Percentiles rank a stretch among this genome's conserved stretches.
Conservation (phyloP, 2,113 vertebrate species). For the Sminthopsis crassicaudata region DNA sequence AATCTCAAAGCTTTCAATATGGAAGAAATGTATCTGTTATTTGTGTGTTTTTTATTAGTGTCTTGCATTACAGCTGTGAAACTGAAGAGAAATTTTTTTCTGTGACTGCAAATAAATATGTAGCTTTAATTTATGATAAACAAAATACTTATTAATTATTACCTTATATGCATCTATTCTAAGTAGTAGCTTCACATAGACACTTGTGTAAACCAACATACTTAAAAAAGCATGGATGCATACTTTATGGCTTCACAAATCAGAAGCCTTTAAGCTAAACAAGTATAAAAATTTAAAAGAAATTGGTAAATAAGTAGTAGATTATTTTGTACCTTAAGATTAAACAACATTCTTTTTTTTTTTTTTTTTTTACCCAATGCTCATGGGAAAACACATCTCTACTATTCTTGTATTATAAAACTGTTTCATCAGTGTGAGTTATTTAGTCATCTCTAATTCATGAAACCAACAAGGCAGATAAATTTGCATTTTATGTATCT, state of each 20-base stretch:
- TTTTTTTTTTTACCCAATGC: constrained; percentile 63
- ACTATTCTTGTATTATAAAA: constrained; percentile 70
- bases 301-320: constrained; percentile 71
- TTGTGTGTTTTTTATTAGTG: constrained; percentile 78
- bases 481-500: constrained; percentile 66
- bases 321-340: constrained; percentile 64
- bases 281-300: constrained; percentile 64
- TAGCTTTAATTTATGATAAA: constrained; percentile 73
- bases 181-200: constrained; percentile 48
- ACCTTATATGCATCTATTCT: constrained; percentile 59
- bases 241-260: constrained; percentile 76
- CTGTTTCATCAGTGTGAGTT: constrained; percentile 75
- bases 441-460: constrained; percentile 63
- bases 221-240: constrained; percentile 62
- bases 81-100: constrained; percentile 58
- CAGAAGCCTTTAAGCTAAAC: constrained; percentile 57
- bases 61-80: constrained; percentile 72
- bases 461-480: constrained; percentile 73
- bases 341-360: constrained; percentile 53
- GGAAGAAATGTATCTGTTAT: constrained; percentile 77
- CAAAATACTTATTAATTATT: constrained; percentile 75
- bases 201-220: constrained; percentile 67
- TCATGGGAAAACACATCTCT: constrained; percentile 50
- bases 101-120: constrained; percentile 64
- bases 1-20: constrained; percentile 75